Conservation (phyloP, 2,888 invertebrate species). For the Reticulitermes lucifugus region DNA sequence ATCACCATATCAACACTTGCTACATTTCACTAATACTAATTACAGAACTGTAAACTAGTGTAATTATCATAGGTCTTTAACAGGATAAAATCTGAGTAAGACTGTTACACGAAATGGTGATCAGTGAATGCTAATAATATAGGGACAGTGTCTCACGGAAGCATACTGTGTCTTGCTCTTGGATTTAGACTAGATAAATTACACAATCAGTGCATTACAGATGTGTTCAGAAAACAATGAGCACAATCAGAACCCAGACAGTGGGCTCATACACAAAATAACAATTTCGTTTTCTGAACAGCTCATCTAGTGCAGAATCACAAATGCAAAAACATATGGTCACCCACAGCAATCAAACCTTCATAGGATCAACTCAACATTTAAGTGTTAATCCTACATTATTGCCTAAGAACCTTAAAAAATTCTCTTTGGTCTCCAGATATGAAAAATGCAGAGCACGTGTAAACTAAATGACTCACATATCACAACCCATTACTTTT, state of each 20-base stretch:
- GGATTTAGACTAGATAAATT: background rate
- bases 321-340: constrained; percentile 32
- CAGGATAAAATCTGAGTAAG: constrained; percentile 29
- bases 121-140: background rate
- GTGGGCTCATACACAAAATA: background rate
- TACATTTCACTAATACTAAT: constrained; percentile 22
- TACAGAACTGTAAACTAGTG: constrained; percentile 31
- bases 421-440: background rate
- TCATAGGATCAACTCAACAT: background rate
- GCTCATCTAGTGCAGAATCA: constrained; percentile 25
- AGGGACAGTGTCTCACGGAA: constrained; percentile 20
- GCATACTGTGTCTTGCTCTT: background rate
- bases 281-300: constrained; percentile 17
- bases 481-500: background rate
- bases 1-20: constrained; percentile 21
- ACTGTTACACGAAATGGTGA: constrained; percentile 29
- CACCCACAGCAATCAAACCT: constrained; percentile 5
- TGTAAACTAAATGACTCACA: background rate
- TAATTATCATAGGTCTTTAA: constrained; percentile 12
- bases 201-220: constrained; percentile 25
- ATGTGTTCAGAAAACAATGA: constrained; percentile 24
- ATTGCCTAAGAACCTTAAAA: constrained; percentile 1
- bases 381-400: background rate
- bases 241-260: background rate
- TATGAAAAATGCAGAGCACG: background rate